These are phyloP conservation scores for Entomyzon cyanotis DNA, from an alignment of 2,113 vertebrate species.

Conservation along the genomic window DNA sequence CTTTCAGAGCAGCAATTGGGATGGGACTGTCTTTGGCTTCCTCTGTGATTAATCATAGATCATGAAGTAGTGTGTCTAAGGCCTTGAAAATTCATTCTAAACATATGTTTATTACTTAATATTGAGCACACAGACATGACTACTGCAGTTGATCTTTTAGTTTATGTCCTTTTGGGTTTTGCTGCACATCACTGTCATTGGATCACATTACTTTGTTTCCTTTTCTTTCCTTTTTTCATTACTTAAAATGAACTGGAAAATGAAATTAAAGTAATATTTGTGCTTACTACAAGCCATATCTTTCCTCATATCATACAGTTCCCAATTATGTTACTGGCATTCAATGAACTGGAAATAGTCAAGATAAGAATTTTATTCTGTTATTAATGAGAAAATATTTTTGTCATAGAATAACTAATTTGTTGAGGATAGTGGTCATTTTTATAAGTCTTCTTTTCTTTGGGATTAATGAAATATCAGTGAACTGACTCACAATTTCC, in stretches of 20 bases:
- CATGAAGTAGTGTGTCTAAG: not conserved
- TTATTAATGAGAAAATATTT: conserved; percentile 44
- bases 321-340: conserved; percentile 14
- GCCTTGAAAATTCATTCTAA: not conserved
- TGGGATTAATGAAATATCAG: not conserved
- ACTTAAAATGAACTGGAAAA: not conserved
- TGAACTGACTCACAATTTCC: not conserved
- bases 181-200: not conserved
- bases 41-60: not conserved
- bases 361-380: conserved; percentile 7
- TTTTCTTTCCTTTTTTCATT: not conserved
- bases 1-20: not conserved
- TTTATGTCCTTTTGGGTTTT: not conserved
- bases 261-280: not conserved
- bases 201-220: not conserved
- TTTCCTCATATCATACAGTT: not conserved
- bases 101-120: not conserved
- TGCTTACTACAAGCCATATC: not conserved
- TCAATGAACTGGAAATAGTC: not conserved
- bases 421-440: not conserved
- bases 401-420: conserved; percentile 5
- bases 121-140: not conserved
- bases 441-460: not conserved
- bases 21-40: not conserved
- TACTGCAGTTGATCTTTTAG: not conserved